phyloP scores from a whole-genome alignment of 2,888 invertebrate species.

The Thecophora atra region DNA sequence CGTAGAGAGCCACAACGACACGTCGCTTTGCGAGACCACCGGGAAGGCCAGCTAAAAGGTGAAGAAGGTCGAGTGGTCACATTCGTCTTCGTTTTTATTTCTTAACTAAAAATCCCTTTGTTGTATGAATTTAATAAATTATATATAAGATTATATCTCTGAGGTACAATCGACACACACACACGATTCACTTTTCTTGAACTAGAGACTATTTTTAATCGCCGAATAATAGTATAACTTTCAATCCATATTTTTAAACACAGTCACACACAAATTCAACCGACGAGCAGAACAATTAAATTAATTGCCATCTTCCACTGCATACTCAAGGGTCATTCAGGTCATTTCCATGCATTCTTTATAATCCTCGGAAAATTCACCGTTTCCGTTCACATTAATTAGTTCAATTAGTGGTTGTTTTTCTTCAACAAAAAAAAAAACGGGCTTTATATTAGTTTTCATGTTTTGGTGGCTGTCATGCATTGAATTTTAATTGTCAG shows the following conservation, averaged over 20 bases:
- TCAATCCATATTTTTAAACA: background rate
- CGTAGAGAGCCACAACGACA: conserved; percentile 92
- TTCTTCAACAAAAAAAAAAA: background rate
- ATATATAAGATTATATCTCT: too few species aligned
- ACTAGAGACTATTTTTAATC: too few species aligned
- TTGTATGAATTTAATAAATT: background rate
- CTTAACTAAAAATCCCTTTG: background rate
- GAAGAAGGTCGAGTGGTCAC: too few species aligned
- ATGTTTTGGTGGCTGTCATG: background rate
- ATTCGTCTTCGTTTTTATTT: background rate
- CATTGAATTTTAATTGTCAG: background rate
- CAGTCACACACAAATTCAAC: background rate
- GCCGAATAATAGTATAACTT: too few species aligned
- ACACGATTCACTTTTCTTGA: too few species aligned
- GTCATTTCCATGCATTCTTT: conserved; percentile 11
- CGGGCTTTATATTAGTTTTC: background rate
- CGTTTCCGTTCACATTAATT: background rate
- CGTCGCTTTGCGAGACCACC: conserved; percentile 69
- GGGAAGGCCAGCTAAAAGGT: conserved; percentile 59
- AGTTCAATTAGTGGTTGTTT: background rate
- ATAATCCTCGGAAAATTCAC: background rate
- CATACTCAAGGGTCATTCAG: background rate
- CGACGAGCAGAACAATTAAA: conserved; percentile 1
- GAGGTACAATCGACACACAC: too few species aligned
- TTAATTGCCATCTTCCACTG: background rate